Percentiles rank a stretch among this genome's conserved stretches.
Conservation (phyloP, 1,140 invertebrate species). For the Lanistes nyassanus region DNA sequence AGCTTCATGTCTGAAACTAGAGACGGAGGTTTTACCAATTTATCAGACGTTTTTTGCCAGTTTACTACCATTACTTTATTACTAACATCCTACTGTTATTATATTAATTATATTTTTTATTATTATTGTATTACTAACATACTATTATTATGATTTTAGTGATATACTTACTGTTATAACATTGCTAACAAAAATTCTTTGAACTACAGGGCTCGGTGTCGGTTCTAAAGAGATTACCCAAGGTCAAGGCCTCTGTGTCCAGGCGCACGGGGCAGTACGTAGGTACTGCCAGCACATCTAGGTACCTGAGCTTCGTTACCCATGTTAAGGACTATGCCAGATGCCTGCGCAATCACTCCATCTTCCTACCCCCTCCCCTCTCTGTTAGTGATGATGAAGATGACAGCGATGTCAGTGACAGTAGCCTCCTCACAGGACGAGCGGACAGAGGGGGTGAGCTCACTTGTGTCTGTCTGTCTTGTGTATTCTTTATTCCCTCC, state of each 20-base stretch:
- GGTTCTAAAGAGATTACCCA: conserved; percentile 52
- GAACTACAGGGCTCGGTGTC: conserved; percentile 45
- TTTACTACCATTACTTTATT: too few species aligned
- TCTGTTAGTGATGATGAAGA: conserved; percentile 8
- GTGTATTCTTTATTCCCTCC: not conserved
- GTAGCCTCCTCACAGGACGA: not conserved
- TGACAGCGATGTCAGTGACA: not conserved
- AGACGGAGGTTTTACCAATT: too few species aligned
- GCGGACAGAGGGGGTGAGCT: not conserved
- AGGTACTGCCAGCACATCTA: not conserved
- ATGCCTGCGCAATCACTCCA: conserved; percentile 11
- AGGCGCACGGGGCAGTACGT: conserved; percentile 29
- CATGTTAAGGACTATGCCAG: conserved; percentile 21
- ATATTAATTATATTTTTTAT: too few species aligned
- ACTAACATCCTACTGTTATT: too few species aligned
- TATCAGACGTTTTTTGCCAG: too few species aligned
- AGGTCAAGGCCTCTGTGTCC: conserved; percentile 37
- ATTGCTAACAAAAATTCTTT: too few species aligned
- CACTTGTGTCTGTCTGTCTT: not conserved
- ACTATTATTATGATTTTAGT: too few species aligned
- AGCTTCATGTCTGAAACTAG: too few species aligned
- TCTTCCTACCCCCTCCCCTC: conserved; percentile 17
- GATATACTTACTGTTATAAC: too few species aligned
- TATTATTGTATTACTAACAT: too few species aligned
- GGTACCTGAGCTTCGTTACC: conserved; percentile 25